Conservation (phyloP, 2,113 vertebrate genomes). For the Eleginops maclovinus region DNA sequence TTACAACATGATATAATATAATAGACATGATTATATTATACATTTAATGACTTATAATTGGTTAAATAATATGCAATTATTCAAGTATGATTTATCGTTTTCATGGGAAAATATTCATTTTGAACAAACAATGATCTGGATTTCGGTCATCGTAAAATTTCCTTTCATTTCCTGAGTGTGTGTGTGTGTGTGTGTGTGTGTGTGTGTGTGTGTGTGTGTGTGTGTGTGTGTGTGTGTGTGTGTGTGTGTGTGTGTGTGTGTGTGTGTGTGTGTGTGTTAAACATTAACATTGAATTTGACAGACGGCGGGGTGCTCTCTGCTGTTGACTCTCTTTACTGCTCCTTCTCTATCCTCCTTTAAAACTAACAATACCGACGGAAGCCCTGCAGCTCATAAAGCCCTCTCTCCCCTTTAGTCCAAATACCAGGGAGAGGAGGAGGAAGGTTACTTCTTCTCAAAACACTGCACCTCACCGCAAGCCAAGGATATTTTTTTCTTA, state of each 20-base stretch:
- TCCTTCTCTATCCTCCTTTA: constrained; percentile 63
- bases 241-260: constrained; percentile 29
- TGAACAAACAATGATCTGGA: neutral
- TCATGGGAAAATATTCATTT: neutral
- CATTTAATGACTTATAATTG: neutral
- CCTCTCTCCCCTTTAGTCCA: constrained; percentile 59
- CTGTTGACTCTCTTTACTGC: constrained; percentile 76
- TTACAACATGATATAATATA: neutral
- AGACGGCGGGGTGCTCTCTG: constrained; percentile 66
- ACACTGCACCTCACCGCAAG: too few species aligned
- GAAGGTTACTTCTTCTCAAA: constrained; percentile 1
- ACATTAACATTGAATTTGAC: constrained; percentile 83
- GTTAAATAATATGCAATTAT: neutral
- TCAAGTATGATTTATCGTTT: neutral
- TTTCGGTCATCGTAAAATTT: neutral
- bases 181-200: constrained; percentile 1
- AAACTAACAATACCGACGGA: constrained; percentile 71
- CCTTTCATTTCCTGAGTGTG: constrained; percentile 1
- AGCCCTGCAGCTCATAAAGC: constrained; percentile 70
- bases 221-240: constrained; percentile 27
- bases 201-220: constrained; percentile 37
- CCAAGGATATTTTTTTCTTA: too few species aligned
- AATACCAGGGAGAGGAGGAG: constrained; percentile 57
- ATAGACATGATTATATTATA: too few species aligned
- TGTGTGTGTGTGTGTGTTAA: constrained; percentile 45